Base-by-base conservation (phyloP, 1,140 invertebrate species). In the Pseudomyrmex flavicornis region DNA sequence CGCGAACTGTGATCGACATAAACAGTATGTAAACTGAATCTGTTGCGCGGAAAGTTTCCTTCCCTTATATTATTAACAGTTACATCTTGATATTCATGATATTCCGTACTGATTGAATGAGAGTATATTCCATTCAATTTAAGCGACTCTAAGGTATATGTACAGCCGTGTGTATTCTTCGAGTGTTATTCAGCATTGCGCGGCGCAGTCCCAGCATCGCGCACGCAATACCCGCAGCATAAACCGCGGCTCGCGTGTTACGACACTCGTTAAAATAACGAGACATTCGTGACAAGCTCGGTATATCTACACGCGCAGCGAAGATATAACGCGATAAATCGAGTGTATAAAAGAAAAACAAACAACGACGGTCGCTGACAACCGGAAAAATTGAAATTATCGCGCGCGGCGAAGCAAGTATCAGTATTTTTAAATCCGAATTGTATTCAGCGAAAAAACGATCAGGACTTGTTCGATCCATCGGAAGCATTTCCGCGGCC, bases 221-320 rank as follows among this genome's bases (percentile, higher is more conserved):
- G 65, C 76, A 80, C 76, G 76, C 76, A 26, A 80, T 80, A 4
- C 44, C 59, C 44, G 66, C 76, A 20, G 44, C 15, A n/a, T 69
- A 58, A 79, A 9, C 17, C 35, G 76, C 54, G 59, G 46, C 66
- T 80, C 65, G 66, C 76, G 54, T 72, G 76, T 22, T 50, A 44
- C 15, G 66, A 61, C 15, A 72, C 66, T 72, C 76, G 76, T 80
- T 80, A 72, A 80, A 80, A 44, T 80, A 80, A 80, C 66, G 66
- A 80, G 76, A 80, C 22, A 50, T 59, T 72, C 76, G 66, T 80
- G 76, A 80, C 76, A 58, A 59, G 66, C 1, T 22, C 12, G 46
- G 48, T 56, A 68, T 56, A 20, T 44, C 26, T 54, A 20, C 35
- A 17, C 13, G 52, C 35, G 46, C 13, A 7, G 35, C 35, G 35